phyloP scores from a whole-genome alignment of 1,140 invertebrate species.

The Drosophila leontia region DNA sequence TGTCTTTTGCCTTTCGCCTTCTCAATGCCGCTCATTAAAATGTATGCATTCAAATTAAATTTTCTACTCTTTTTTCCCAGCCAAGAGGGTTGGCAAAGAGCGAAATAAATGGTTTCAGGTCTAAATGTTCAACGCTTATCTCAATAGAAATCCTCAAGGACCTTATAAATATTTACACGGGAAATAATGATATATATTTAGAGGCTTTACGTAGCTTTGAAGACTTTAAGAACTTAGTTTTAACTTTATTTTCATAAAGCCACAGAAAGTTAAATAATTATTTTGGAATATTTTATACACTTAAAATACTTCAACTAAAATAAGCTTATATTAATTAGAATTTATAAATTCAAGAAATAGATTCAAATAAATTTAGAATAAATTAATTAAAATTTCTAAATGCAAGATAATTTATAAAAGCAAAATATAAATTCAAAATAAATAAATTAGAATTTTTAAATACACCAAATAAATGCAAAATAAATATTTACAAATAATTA shows the following conservation, averaged over 20 bases:
- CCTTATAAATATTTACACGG: slow-evolving; percentile 75
- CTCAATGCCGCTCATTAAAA: slow-evolving; percentile 37
- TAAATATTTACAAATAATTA: background rate
- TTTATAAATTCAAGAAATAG: background rate
- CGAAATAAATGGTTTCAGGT: slow-evolving; percentile 52
- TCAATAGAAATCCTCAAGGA: slow-evolving; percentile 78
- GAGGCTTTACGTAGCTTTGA: no score
- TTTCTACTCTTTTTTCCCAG: slow-evolving; percentile 22
- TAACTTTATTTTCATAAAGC: background rate
- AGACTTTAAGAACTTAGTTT: no score
- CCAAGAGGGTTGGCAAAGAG: slow-evolving; percentile 39
- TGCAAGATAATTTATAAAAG: no score
- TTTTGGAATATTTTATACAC: background rate
- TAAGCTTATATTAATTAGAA: background rate
- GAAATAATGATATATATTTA: background rate
- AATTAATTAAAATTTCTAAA: no score
- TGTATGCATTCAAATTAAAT: slow-evolving; percentile 70
- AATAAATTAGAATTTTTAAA: background rate
- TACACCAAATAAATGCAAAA: background rate
- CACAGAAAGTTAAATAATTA: background rate
- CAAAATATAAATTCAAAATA: no score
- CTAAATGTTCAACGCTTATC: slow-evolving; percentile 74
- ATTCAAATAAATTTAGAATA: background rate
- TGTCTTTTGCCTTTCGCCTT: background rate
- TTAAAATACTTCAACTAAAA: accelerated